Conservation (phyloP, 1,140 invertebrate species). For the Penaeus vannamei region DNA sequence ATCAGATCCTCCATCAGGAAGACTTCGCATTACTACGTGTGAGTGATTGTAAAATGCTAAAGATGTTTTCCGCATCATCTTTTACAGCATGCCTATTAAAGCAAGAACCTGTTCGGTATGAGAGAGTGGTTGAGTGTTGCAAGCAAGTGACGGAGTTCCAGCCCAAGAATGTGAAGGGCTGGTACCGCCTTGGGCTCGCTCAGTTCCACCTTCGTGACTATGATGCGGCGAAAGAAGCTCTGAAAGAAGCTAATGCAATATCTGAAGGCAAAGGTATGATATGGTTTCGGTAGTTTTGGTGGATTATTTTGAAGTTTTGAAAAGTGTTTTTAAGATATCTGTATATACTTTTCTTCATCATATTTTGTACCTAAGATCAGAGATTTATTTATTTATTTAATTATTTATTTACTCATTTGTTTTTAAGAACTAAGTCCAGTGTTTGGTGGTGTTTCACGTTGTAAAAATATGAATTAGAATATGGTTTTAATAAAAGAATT, state of each 20-base stretch:
- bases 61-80: background rate
- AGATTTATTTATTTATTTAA: no score
- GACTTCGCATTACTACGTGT: background rate
- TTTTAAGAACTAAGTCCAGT: no score
- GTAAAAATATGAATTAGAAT: no score
- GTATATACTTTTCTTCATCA: no score
- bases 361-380: no score
- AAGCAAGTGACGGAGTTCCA: conserved; percentile 47
- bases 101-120: conserved; percentile 49
- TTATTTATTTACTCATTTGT: no score
- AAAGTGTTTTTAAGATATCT: no score
- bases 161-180: conserved; percentile 54
- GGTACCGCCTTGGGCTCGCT: conserved; percentile 58
- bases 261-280: conserved; percentile 43
- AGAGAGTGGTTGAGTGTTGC: conserved; percentile 54
- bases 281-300: background rate
- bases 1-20: no score
- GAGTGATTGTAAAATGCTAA: background rate
- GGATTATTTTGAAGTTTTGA: background rate
- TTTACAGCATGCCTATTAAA: conserved; percentile 55
- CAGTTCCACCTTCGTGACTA: conserved; percentile 38
- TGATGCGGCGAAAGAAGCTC: conserved; percentile 47
- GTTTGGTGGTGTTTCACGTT: no score
- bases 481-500: no score
- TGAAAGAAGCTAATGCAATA: conserved; percentile 45